Conservation (phyloP, 2,888 invertebrate species). For the Dyspetes luteomarginatus region DNA sequence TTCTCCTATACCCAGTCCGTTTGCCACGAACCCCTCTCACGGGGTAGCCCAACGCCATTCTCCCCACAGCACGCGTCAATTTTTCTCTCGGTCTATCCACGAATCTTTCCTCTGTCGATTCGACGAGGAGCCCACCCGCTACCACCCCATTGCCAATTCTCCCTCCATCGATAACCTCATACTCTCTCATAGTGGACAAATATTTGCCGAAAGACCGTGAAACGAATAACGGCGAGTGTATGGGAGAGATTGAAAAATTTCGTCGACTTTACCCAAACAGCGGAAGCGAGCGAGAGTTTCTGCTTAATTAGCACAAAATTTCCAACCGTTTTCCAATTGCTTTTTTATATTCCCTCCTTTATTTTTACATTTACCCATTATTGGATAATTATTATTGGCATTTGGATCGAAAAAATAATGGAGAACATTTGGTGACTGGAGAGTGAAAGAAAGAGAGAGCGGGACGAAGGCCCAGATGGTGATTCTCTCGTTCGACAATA, state of each 20-base stretch:
- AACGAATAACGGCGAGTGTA: conserved; percentile 55
- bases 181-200: conserved; percentile 68
- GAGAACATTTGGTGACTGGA: conserved; percentile 26
- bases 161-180: not conserved
- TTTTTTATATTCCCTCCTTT: not conserved
- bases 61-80: conserved; percentile 43
- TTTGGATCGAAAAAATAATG: conserved; percentile 34
- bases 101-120: conserved; percentile 51
- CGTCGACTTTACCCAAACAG: conserved; percentile 29
- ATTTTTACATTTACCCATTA: conserved; percentile 9
- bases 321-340: conserved; percentile 23
- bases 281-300: conserved; percentile 22
- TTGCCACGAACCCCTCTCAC: conserved; percentile 31
- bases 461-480: conserved; percentile 2
- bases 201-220: conserved; percentile 71
- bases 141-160: not conserved
- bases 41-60: conserved; percentile 44
- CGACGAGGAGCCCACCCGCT: not conserved
- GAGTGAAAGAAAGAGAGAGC: not conserved
- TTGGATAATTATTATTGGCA: conserved; percentile 51
- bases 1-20: conserved; percentile 14
- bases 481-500: conserved; percentile 51
- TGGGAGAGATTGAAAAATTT: conserved; percentile 30
- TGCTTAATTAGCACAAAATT: conserved; percentile 53
- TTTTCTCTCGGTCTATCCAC: conserved; percentile 36